Evolutionary conservation across 2,888 invertebrate species (phyloP).

Genomic region (Calliopum simillimum): DNA sequence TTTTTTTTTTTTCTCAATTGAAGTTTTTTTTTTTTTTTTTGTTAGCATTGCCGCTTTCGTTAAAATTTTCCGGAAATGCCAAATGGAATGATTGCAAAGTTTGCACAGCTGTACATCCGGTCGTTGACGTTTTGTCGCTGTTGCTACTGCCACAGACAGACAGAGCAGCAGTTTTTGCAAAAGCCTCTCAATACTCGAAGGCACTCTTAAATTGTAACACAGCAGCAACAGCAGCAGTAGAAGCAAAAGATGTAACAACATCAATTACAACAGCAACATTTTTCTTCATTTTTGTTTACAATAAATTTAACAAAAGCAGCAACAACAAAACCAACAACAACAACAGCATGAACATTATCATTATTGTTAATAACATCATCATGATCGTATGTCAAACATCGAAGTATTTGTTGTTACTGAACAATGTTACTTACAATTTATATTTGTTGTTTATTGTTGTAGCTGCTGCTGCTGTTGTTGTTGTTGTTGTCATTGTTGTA

Average conservation of each 20-base stretch:
- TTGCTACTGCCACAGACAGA: too few relatives aligned
- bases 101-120: conserved; percentile 10
- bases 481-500: background rate
- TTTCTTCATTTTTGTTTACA: too few relatives aligned
- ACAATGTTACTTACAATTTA: too few relatives aligned
- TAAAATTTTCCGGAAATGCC: conserved; percentile 24
- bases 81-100: conserved; percentile 15
- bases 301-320: background rate
- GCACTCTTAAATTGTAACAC: background rate
- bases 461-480: background rate
- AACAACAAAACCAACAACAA: background rate
- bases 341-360: background rate
- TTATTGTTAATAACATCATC: too few relatives aligned
- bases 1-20: background rate
- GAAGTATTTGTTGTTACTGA: too few relatives aligned
- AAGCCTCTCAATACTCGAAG: too few relatives aligned
- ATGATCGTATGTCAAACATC: too few relatives aligned
- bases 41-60: conserved; percentile 32
- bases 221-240: background rate
- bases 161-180: too few relatives aligned
- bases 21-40: conserved; percentile 4
- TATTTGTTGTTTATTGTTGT: too few relatives aligned
- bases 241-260: background rate
- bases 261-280: too few relatives aligned
- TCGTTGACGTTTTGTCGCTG: background rate